Evolutionary conservation across 1,140 invertebrate genomes (phyloP).

Genomic region (Bradysia coprophila): DNA sequence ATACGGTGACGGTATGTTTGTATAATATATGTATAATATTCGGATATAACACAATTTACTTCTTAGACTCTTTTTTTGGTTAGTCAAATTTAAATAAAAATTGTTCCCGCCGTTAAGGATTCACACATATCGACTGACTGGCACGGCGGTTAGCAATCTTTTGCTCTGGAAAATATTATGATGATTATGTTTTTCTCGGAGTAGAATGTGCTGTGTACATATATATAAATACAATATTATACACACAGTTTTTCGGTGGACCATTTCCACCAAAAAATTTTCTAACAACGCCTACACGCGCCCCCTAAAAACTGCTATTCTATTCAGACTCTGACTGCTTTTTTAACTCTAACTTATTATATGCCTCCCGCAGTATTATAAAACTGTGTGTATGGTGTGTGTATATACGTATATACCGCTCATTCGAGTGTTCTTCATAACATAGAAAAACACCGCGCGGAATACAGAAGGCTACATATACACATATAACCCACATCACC

Average conservation of each 20-base stretch:
- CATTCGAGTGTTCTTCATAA: no score
- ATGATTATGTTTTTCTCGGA: slow-evolving; percentile 1
- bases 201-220: not conserved
- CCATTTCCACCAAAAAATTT: slow-evolving; percentile 1
- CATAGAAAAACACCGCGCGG: no score
- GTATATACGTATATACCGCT: no score
- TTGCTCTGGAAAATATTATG: slow-evolving; percentile 1
- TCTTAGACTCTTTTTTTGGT: no score
- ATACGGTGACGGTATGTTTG: no score
- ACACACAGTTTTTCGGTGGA: not conserved
- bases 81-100: no score
- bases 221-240: not conserved
- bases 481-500: no score
- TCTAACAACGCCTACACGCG: slow-evolving; percentile 2
- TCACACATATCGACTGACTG: slow-evolving; percentile 1
- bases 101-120: slow-evolving; percentile 2
- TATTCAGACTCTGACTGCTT: not conserved
- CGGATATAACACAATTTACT: no score
- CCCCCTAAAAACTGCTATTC: slow-evolving; percentile 1
- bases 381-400: not conserved
- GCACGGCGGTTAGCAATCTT: slow-evolving; percentile 1
- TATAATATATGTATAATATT: no score
- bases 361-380: not conserved
- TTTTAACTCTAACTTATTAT: not conserved
- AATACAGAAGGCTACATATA: no score